phyloP scores from a whole-genome alignment of 2,888 invertebrate species.

The Andrena chrysosceles region DNA sequence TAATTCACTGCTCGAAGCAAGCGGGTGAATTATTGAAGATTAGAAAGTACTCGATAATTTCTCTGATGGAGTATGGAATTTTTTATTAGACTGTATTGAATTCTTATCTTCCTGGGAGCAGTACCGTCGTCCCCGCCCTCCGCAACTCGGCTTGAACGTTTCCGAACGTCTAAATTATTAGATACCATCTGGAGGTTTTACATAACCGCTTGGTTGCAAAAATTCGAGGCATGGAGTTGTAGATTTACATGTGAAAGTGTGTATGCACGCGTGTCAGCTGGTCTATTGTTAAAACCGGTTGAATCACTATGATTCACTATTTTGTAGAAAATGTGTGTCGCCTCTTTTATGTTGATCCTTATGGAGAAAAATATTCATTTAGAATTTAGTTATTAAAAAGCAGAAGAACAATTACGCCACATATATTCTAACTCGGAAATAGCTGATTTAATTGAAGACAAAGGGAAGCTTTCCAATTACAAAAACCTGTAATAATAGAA shows the following conservation, averaged over 20 bases:
- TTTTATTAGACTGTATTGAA: too few species aligned
- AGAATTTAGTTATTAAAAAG: too few species aligned
- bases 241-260: constrained; percentile 11
- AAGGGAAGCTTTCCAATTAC: not conserved
- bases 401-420: too few species aligned
- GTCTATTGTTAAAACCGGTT: constrained; percentile 26
- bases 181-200: constrained; percentile 2
- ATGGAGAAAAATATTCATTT: too few species aligned
- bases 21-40: not conserved
- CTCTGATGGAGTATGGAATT: not conserved
- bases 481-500: not conserved
- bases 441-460: not conserved
- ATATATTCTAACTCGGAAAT: not conserved
- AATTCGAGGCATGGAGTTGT: not conserved
- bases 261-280: constrained; percentile 2
- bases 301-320: constrained; percentile 21
- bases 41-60: not conserved
- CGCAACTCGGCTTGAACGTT: too few species aligned
- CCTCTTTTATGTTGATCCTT: too few species aligned
- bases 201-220: constrained; percentile 9
- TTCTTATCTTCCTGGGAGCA: too few species aligned
- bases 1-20: too few species aligned
- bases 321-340: not conserved
- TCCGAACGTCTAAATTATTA: constrained; percentile 3
- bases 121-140: too few species aligned